Percentiles rank a stretch among this genome's conserved stretches.
phyloP scores from a whole-genome alignment of 2,888 invertebrate species.

The Ochlodes sylvanus region DNA sequence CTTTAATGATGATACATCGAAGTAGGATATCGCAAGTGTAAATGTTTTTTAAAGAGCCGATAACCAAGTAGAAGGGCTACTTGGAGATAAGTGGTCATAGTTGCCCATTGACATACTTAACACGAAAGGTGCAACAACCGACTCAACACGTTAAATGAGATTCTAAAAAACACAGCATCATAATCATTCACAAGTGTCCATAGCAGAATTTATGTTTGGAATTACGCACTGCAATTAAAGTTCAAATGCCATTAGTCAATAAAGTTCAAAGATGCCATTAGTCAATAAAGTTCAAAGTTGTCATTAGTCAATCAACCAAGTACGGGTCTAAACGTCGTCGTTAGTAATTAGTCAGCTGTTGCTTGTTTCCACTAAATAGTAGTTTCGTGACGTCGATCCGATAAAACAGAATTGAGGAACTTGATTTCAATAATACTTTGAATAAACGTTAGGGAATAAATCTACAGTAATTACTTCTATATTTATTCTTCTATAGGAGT shows the following conservation, averaged over 20 bases:
- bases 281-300: slow-evolving; percentile 15
- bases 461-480: background rate
- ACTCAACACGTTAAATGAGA: too few relatives aligned
- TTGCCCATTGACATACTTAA: too few relatives aligned
- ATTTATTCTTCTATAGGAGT: background rate
- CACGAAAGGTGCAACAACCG: too few relatives aligned
- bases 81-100: too few relatives aligned
- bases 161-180: too few relatives aligned
- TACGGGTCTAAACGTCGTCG: slow-evolving; percentile 20
- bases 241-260: slow-evolving; percentile 7
- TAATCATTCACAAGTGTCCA: background rate
- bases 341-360: slow-evolving; percentile 25
- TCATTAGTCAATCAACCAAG: slow-evolving; percentile 16
- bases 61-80: too few relatives aligned
- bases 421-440: background rate
- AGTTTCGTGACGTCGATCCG: slow-evolving; percentile 10
- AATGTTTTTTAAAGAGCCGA: too few relatives aligned
- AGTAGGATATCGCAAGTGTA: too few relatives aligned
- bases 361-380: slow-evolving; percentile 16
- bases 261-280: slow-evolving; percentile 5
- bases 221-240: background rate
- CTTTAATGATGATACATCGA: too few relatives aligned
- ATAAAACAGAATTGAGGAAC: background rate
- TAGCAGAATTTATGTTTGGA: background rate
- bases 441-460: background rate